Conservation (phyloP, 2,888 invertebrate species). For the Schizotus pectinicornis region DNA sequence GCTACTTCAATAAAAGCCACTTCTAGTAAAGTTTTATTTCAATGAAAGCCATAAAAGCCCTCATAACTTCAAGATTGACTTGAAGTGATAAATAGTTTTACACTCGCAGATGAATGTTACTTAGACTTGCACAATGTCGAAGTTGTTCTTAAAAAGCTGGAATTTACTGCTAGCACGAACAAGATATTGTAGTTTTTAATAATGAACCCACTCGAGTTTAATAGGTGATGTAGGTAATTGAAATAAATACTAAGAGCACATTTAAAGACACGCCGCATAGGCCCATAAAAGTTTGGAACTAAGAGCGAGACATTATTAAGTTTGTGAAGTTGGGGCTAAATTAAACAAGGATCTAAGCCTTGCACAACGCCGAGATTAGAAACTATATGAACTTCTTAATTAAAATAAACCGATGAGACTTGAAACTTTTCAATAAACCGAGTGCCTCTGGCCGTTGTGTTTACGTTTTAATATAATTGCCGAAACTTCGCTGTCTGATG, state of each 20-base stretch:
- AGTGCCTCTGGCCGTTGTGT: conserved; percentile 4
- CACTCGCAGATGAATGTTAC: too few relatives aligned
- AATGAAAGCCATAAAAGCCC: too few relatives aligned
- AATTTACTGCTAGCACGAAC: too few relatives aligned
- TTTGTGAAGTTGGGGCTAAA: conserved; percentile 2
- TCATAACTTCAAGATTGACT: too few relatives aligned
- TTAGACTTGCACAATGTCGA: too few relatives aligned
- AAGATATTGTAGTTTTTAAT: too few relatives aligned
- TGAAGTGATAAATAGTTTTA: too few relatives aligned
- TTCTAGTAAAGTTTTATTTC: too few relatives aligned
- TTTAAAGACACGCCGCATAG: background rate
- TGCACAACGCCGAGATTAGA: conserved; percentile 1
- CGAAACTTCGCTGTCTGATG: background rate
- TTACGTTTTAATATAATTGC: conserved; percentile 7
- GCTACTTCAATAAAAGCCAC: too few relatives aligned
- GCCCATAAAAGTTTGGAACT: background rate
- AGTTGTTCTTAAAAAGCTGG: too few relatives aligned
- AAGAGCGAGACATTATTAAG: conserved; percentile 2
- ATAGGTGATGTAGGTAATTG: too few relatives aligned
- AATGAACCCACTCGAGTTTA: too few relatives aligned
- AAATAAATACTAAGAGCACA: background rate
- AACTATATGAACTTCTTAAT: conserved; percentile 10
- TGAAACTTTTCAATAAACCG: conserved; percentile 6
- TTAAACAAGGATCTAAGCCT: conserved; percentile 6
- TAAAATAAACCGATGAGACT: conserved; percentile 4